Evolutionary conservation across 1,140 invertebrate species (phyloP), one percentile per base, ranked within the genome.

Genomic region (Bombus balteatus): DNA sequence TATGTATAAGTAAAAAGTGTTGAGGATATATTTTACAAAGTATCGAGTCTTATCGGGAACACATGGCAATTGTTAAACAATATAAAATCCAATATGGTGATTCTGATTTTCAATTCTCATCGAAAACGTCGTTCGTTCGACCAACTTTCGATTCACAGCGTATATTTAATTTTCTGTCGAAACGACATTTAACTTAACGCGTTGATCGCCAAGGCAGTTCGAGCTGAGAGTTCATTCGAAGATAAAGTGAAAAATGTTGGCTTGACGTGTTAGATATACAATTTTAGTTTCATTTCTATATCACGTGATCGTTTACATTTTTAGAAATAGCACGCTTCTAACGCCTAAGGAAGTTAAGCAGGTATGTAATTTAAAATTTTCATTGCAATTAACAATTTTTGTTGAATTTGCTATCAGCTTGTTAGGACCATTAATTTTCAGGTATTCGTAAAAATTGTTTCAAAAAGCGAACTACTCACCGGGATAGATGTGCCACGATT

Each of bases 11-110:
- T 22, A 32, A 28, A 70, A 39, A 39, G 15, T 32, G 22, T 53
- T 6, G 15, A 32, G 18, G 43, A 70, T 53, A 80, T 80, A 80
- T 80, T n/a, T 70, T 84, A 76, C 74, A 41, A 34, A 43, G 53
- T 78, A 28, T 43, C 75, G 28, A 65, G 34, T 57, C 28, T 77
- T 34, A 28, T n/a, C 25, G 62, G 53, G 22, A 65, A 66, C n/a
- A 25, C 32, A 28, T 43, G 71, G 81, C 57, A 74, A 41, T 76
- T 53, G 15, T 53, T 53, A 53, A 53, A 53, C 37, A 2, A 18
- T 37, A 37, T 37, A 22, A 83, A 47, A 39, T 25, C 25, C 62
- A 34, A 39, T 37, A 8, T 25, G 34, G 15, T 13, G 47, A 37
- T 57, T 9, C 9, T 1, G 32, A 39, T 9, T 62, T 47, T 79